Conservation (phyloP, 2,113 vertebrate genomes). For the Oostethus manadensis region DNA sequence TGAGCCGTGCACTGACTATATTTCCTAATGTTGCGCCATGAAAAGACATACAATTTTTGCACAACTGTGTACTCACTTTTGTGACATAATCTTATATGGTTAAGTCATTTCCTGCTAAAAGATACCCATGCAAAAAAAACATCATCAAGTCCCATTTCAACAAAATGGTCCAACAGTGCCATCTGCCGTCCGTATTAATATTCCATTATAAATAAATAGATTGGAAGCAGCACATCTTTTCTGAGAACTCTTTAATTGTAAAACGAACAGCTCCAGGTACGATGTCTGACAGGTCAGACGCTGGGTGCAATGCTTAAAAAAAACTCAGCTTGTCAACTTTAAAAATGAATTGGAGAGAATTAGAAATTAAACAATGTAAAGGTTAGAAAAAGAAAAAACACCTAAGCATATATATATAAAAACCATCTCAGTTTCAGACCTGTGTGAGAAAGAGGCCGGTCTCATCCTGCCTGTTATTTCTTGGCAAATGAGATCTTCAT, state of each 20-base stretch:
- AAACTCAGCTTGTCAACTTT: background rate
- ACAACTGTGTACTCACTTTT: too few relatives aligned
- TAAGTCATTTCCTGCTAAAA: too few relatives aligned
- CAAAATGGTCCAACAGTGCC: conserved; percentile 4
- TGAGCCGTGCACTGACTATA: too few relatives aligned
- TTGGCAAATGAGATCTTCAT: conserved; percentile 97
- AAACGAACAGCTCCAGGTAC: conserved; percentile 84
- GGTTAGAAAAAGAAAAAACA: background rate
- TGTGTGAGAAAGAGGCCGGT: background rate
- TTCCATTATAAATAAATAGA: background rate
- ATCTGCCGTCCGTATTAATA: conserved; percentile 11
- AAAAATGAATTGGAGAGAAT: background rate
- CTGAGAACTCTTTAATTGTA: conserved; percentile 64
- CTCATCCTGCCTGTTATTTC: conserved; percentile 66
- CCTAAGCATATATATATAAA: background rate
- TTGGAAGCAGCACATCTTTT: background rate
- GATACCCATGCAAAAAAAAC: too few relatives aligned
- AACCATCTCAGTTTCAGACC: background rate
- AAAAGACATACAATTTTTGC: too few relatives aligned
- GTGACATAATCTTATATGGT: too few relatives aligned
- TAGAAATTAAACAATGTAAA: conserved; percentile 32
- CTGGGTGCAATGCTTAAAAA: conserved; percentile 88
- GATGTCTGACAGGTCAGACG: conserved; percentile 83
- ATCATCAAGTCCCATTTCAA: background rate
- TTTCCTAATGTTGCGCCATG: too few relatives aligned